These are phyloP conservation scores for Eulemur rubriventer DNA, from an alignment of 2,797 vertebrate species.

Conservation along the genomic window DNA sequence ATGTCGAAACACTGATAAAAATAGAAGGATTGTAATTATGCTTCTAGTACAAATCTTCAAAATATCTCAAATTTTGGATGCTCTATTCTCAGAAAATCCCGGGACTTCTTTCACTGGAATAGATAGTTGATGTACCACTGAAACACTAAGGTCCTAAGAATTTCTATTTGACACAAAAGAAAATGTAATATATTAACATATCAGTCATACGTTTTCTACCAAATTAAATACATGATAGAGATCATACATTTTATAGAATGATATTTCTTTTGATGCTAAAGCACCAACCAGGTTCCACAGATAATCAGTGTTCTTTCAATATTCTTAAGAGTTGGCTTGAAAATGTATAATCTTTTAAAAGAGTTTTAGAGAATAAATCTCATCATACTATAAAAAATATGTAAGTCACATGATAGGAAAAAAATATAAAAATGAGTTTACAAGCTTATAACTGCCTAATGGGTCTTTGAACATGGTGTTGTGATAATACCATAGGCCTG, in stretches of 20 bases:
- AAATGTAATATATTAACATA: not conserved
- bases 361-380: not conserved
- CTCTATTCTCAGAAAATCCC: conserved; percentile 22
- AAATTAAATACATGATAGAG: not conserved
- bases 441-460: not conserved
- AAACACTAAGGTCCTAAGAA: not conserved
- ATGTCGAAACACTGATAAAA: not conserved
- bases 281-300: not conserved
- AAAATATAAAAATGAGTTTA: not conserved
- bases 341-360: not conserved
- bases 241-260: not conserved
- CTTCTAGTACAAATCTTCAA: conserved; percentile 25
- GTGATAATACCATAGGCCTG: not conserved
- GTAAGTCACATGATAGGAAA: not conserved
- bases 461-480: not conserved
- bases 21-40: conserved; percentile 29
- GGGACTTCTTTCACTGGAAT: not conserved
- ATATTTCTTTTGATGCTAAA: not conserved
- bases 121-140: not conserved
- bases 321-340: not conserved
- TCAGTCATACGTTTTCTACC: not conserved
- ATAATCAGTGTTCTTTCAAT: not conserved
- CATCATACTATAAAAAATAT: not conserved
- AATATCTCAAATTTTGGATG: conserved; percentile 13
- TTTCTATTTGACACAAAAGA: not conserved